Evolutionary conservation across 23 tunicate genomes (phyloP), one percentile per base, ranked within the genome.

Genomic region (Trididemnum nubilum): DNA sequence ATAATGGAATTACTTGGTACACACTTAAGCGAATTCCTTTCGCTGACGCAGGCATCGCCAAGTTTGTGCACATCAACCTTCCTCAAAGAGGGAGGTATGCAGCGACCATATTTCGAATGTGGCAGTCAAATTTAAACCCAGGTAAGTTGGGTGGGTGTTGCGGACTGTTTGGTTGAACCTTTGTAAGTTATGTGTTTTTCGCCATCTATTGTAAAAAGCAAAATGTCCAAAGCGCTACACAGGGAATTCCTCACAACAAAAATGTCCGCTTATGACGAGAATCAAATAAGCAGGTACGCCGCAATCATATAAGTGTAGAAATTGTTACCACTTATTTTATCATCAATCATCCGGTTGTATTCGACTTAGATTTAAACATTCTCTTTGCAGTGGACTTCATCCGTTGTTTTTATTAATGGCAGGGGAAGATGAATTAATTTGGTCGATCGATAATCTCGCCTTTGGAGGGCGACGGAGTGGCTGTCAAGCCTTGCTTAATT

Each of bases 1-100:
- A 93, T 76, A 86, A 86, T 37, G 98, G 98, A 24, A 84, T 93
- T 31, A 84, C 93, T 15, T 93, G 98, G 98, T n/a, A 72, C 22
- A 88, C 93, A 12, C 72, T 66, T 2, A 37, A 63, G 0, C 22
- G 38, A 36, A 70, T 85, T 24, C 33, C 36, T 21, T 49, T 50
- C 1, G 32, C 12, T 2, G 2, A 31, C 23, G 21, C 1, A 0
- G 77, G 30, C 24, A 35, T 19, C 19, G 64, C 25, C 24, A 33
- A 73, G 23, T 79, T 87, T 29, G 65, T 88, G 30, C 81, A 93
- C 51, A 63, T 87, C 23, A 59, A 57, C 1, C 32, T 93, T 9
- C 82, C 89, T 15, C 28, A 26, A 18, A 19, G 36, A 19, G 60
- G 64, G 29, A 54, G 81, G 2, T 76, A 80, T 9, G 34, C 58